Percentiles rank a stretch among this genome's conserved stretches.
Conservation (phyloP, 2,113 vertebrate species). For the Sminthopsis crassicaudata region DNA sequence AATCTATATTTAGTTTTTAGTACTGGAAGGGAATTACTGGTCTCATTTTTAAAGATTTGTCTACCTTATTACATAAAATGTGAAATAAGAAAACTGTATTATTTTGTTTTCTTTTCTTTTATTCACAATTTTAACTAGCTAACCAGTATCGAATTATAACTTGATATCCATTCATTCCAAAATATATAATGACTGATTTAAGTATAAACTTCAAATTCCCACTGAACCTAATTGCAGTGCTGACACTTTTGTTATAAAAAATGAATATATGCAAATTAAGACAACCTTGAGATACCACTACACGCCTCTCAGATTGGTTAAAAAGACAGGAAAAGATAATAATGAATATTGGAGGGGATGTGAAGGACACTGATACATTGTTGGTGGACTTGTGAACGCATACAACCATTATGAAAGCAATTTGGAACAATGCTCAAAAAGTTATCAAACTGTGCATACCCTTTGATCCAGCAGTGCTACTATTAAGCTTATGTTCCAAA, state of each 20-base stretch:
- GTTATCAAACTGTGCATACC: too few relatives aligned
- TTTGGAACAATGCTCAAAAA: too few relatives aligned
- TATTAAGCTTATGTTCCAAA: too few relatives aligned
- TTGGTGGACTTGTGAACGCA: too few relatives aligned
- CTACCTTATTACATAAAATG: conserved; percentile 15
- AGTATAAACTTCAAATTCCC: conserved; percentile 26
- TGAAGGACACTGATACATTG: too few relatives aligned
- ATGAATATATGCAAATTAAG: not conserved
- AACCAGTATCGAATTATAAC: not conserved
- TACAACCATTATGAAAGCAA: too few relatives aligned
- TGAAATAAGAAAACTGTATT: not conserved
- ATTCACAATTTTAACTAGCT: not conserved
- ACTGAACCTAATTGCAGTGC: conserved; percentile 21
- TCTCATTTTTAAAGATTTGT: conserved; percentile 10
- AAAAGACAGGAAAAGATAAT: too few relatives aligned
- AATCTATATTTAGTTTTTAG: not conserved
- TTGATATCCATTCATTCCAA: conserved; percentile 31
- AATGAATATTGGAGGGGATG: too few relatives aligned
- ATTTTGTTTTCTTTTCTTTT: conserved; percentile 12
- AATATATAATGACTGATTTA: conserved; percentile 45
- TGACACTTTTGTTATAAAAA: not conserved
- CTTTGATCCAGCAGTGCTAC: too few relatives aligned
- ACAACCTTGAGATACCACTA: not conserved
- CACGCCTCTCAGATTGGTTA: too few relatives aligned
- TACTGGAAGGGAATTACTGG: not conserved